Evolutionary conservation across 2,888 invertebrate species (phyloP).

Genomic region (Chydorus sphaericus): DNA sequence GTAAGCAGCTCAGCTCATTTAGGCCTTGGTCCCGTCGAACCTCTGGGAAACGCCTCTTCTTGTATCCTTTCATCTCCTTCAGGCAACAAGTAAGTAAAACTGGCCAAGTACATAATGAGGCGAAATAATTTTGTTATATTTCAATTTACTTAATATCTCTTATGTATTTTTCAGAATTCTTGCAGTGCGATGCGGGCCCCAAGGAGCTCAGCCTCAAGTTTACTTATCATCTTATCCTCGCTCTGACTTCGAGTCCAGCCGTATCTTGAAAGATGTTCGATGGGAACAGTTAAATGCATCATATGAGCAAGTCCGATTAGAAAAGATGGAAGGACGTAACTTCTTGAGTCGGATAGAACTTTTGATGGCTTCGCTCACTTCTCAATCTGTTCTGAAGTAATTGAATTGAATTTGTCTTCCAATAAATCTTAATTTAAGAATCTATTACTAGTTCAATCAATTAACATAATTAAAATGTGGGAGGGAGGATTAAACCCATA

Average conservation of each 20-base stretch:
- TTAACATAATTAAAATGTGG: too few species aligned
- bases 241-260: slow-evolving; percentile 71
- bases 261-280: slow-evolving; percentile 67
- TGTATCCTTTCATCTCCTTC: slow-evolving; percentile 80
- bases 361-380: slow-evolving; percentile 76
- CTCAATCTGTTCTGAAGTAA: slow-evolving; percentile 23
- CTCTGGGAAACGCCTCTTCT: slow-evolving; percentile 80
- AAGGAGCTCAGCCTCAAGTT: slow-evolving; percentile 64
- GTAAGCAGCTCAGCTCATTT: slow-evolving; percentile 69
- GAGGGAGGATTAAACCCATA: too few species aligned
- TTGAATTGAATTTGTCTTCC: not conserved
- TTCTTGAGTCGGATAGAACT: slow-evolving; percentile 93
- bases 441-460: too few species aligned
- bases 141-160: slow-evolving; percentile 12
- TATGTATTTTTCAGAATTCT: slow-evolving; percentile 42
- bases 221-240: slow-evolving; percentile 77
- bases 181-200: slow-evolving; percentile 78
- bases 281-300: slow-evolving; percentile 91
- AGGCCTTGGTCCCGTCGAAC: slow-evolving; percentile 79
- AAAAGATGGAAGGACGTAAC: slow-evolving; percentile 91
- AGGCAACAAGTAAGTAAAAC: slow-evolving; percentile 43
- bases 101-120: too few species aligned
- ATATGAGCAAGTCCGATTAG: slow-evolving; percentile 76
- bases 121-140: slow-evolving; percentile 6
- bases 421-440: too few species aligned